phyloP scores from a whole-genome alignment of 1,140 invertebrate species.

The Coenobita brevimanus region DNA sequence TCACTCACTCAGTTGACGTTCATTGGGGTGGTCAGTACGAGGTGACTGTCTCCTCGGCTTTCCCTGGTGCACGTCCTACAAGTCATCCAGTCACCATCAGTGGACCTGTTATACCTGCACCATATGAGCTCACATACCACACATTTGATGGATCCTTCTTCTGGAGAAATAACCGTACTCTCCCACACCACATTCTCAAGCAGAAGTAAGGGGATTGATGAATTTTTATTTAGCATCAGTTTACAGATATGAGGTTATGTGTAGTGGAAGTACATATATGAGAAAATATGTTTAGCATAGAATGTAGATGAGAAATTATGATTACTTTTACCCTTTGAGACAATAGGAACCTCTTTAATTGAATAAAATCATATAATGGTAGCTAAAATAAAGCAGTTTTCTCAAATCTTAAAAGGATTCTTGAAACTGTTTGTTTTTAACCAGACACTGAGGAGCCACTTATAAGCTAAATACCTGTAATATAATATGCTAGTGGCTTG shows the following conservation, averaged over 20 bases:
- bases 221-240: not conserved
- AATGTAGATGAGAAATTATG: too few species aligned
- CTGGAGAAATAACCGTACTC: constrained; percentile 77
- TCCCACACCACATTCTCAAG: constrained; percentile 68
- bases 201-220: constrained; percentile 71
- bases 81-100: constrained; percentile 42
- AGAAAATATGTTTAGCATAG: too few species aligned
- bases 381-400: too few species aligned
- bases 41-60: constrained; percentile 40
- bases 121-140: constrained; percentile 77
- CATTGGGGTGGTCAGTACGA: constrained; percentile 58
- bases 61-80: constrained; percentile 25
- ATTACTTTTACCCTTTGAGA: not conserved
- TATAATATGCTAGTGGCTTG: too few species aligned
- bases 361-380: too few species aligned
- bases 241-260: constrained; percentile 4
- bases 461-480: too few species aligned
- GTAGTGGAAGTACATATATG: not conserved
- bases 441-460: too few species aligned
- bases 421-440: too few species aligned
- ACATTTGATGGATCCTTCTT: constrained; percentile 78
- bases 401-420: too few species aligned
- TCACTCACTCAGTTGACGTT: not conserved
- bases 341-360: too few species aligned
- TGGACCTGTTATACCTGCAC: constrained; percentile 79